Conservation (phyloP, 2,113 vertebrate species). For the Mesocricetus auratus region DNA sequence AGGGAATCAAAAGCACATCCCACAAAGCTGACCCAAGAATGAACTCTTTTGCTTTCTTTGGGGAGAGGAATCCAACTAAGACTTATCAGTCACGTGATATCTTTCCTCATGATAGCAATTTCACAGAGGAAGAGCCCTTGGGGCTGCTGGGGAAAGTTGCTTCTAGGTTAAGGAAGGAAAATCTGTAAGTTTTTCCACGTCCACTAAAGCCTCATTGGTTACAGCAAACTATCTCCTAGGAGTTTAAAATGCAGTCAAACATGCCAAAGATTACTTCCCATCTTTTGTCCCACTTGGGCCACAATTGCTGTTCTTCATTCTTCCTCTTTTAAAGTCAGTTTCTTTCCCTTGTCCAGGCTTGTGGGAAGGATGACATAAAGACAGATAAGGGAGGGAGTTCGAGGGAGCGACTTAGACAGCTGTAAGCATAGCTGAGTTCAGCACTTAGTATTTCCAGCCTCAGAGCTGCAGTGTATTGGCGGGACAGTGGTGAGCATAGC, state of each 20-base stretch:
- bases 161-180: slow-evolving; percentile 1
- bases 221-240: not conserved
- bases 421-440: not conserved
- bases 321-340: not conserved
- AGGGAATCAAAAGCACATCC: slow-evolving; percentile 8
- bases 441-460: not conserved
- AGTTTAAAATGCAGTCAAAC: not conserved
- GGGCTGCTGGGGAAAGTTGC: not conserved
- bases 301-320: not conserved
- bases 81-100: not conserved
- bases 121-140: not conserved
- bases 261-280: slow-evolving; percentile 3
- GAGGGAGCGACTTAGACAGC: not conserved
- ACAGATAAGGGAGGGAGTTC: not conserved
- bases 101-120: slow-evolving; percentile 27
- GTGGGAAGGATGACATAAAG: not conserved
- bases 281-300: not conserved
- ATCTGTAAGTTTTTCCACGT: slow-evolving; percentile 1
- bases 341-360: not conserved
- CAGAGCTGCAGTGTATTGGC: not conserved
- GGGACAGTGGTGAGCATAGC: not conserved
- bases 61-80: not conserved
- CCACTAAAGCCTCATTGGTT: not conserved
- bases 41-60: not conserved
- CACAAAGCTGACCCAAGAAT: not conserved